phyloP scores from a whole-genome alignment of 2,797 vertebrate species.

The Eulemur rubriventer region DNA sequence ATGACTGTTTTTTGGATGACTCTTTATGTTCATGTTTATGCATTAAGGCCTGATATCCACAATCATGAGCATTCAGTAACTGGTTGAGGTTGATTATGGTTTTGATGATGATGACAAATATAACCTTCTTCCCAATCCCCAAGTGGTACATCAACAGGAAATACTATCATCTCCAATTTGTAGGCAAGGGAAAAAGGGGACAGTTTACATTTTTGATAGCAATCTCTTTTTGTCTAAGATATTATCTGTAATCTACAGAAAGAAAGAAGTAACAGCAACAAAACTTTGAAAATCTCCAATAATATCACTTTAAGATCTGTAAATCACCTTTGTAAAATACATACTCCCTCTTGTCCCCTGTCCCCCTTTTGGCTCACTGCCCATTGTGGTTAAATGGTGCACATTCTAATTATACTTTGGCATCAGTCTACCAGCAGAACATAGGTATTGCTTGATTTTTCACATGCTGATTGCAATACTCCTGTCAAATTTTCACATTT shows the following conservation, averaged over 20 bases:
- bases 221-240: not conserved
- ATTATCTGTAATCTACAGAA: not conserved
- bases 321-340: not conserved
- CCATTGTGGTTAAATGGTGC: not conserved
- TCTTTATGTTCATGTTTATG: not conserved
- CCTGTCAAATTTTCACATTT: not conserved
- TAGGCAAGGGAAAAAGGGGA: not conserved
- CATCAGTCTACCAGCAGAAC: not conserved
- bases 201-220: not conserved
- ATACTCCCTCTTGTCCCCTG: not conserved
- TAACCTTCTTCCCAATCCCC: not conserved
- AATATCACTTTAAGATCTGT: not conserved
- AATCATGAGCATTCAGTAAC: not conserved
- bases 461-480: not conserved
- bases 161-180: not conserved
- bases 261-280: not conserved
- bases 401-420: not conserved
- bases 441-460: not conserved
- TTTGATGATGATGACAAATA: constrained; percentile 4
- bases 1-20: not conserved
- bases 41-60: not conserved
- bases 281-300: not conserved
- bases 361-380: not conserved
- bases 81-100: not conserved
- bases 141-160: not conserved